Base-by-base conservation (phyloP, 2,797 vertebrate genomes). In the Sandelia bainsii region DNA sequence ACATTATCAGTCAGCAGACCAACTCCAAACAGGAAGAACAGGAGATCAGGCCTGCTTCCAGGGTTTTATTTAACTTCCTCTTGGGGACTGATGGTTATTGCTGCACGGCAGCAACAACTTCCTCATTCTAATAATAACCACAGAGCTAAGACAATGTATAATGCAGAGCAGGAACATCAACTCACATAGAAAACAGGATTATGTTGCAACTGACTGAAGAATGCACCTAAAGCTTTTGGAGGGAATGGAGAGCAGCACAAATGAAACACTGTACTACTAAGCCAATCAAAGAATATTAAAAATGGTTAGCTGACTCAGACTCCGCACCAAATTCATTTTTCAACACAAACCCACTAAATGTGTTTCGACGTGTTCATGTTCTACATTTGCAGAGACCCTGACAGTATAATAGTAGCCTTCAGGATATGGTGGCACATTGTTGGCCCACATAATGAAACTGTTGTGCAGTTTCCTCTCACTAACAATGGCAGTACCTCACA, bases 51-150 rank as follows among this genome's bases (percentile, higher is more conserved):
- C 78, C 72, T 64, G 61, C 48, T 77, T 89, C 85, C 78, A 84
- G 77, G 49, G 56, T 59, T 82, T 72, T 17, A 49, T 74, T 77
- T 23, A 81, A 85, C 84, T 89, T 91, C 90, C 91, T 89, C 68
- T 19, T 40, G 25, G 57, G 81, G 79, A 84, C 80, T 80, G 74
- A 79, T 75, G 64, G 70, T 83, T 76, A 84, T 71, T 77, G 84
- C 82, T 87, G 82, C 42, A 83, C 62, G 13, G 69, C 66, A 76
- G 52, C n/a, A 69, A 77, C 45, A 53, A 56, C 85, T 87, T 91
- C 90, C 86, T 82, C 79, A 80, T 82, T 87, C 80, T 85, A 86
- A 80, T 79, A 77, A 83, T 82, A 90, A 76, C 75, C 62, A 45
- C 48, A 52, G 68, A 81, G 46, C 64, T 57, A 39, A 65, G 57